Percentiles rank a stretch among this genome's conserved stretches.
These are phyloP conservation scores for Endotricha flammealis DNA, from an alignment of 2,888 invertebrate species.

Conservation along the genomic window DNA sequence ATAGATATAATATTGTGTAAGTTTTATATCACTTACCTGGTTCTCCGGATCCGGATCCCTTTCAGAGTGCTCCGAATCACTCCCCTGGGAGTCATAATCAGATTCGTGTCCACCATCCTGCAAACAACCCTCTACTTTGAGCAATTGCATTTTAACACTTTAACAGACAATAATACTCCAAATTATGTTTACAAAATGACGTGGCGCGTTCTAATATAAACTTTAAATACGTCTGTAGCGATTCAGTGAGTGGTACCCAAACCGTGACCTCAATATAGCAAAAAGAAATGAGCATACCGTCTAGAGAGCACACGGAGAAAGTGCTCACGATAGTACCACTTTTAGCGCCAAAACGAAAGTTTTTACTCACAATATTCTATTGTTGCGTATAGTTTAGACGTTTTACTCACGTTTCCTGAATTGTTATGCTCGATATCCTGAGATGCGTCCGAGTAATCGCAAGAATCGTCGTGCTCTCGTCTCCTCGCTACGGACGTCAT, in stretches of 20 bases:
- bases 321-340: slow-evolving; percentile 54
- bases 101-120: slow-evolving; percentile 67
- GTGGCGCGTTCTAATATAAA: slow-evolving; percentile 42
- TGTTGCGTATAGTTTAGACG: slow-evolving; percentile 23
- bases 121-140: slow-evolving; percentile 62
- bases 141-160: slow-evolving; percentile 51
- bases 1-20: too few relatives aligned
- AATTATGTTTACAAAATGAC: slow-evolving; percentile 37
- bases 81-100: slow-evolving; percentile 72
- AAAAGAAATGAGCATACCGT: slow-evolving; percentile 74
- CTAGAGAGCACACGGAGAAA: slow-evolving; percentile 71
- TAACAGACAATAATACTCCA: slow-evolving; percentile 19
- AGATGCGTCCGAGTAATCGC: slow-evolving; percentile 71
- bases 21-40: slow-evolving; percentile 67
- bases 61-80: slow-evolving; percentile 77
- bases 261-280: slow-evolving; percentile 67
- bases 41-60: slow-evolving; percentile 86
- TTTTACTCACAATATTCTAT: slow-evolving; percentile 24
- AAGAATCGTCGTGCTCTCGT: slow-evolving; percentile 64
- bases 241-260: slow-evolving; percentile 59
- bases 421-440: slow-evolving; percentile 66
- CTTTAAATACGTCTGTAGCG: slow-evolving; percentile 48
- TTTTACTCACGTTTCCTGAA: slow-evolving; percentile 66
- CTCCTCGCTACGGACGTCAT: slow-evolving; percentile 70
- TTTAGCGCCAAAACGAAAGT: slow-evolving; percentile 70